Base-by-base conservation (phyloP, 2,888 invertebrate genomes). In the Agrotis segetum region DNA sequence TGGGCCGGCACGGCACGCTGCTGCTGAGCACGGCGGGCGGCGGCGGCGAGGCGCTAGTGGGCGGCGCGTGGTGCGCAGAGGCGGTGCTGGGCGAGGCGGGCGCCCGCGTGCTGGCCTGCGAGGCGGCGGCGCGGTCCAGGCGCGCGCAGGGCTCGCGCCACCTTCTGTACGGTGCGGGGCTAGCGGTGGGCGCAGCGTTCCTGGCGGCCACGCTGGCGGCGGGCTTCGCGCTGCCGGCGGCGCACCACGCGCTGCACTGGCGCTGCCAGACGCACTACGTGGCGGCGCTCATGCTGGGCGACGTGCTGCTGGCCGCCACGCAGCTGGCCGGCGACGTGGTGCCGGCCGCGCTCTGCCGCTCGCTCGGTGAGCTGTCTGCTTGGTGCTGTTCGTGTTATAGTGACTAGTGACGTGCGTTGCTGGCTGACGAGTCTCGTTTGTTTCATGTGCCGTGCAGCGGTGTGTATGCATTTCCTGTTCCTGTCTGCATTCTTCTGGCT, bases 401-500 rank as follows among this genome's bases (percentile, higher is more conserved):
- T 40, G 40, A 56, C 40, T n/a, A 34, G 17, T 63, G 56, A 5
- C 14, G 56, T 47, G 21, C 13, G 68, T 21, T 65, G 49, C 50
- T 61, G 46, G 40, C 72, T 78, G 72, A 79, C 56, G 58, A 40
- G 59, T 19, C 40, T 53, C 77, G 79, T 84, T 84, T 88, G 87
- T 89, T 88, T 56, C 90, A 92, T 89, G 91, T 91, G 87, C 79
- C 61, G 88, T 77, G 84, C 97, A 97, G 98, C 98, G 78, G 97
- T 98, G 85, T 96, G 97, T 87, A 98, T 98, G 97, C 98, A 98
- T 91, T 98, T 98, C 96, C 97, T 98, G 94, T 98, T 98, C 94
- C 96, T 99, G 92, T 97, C 98, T 47, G 98, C 98, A 76, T 99
- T 99, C 97, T 98, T 98, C 94, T 99, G 99, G 99, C 97, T 99